phyloP scores from a whole-genome alignment of 2,113 vertebrate species.

The Pitta sordida region DNA sequence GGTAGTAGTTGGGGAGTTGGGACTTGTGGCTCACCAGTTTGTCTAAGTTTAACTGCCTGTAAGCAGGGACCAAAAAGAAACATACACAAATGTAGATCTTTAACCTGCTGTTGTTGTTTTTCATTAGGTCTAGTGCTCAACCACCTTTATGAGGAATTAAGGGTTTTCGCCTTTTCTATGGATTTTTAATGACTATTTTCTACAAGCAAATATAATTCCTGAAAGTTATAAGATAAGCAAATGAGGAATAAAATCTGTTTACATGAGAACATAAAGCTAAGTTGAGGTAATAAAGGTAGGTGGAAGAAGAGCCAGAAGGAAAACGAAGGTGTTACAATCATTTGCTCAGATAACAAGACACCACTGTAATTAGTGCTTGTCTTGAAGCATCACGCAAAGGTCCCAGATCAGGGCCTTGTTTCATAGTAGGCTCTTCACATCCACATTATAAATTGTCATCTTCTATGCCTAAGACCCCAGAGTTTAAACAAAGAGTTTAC shows the following conservation, averaged over 20 bases:
- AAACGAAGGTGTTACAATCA: conserved; percentile 6
- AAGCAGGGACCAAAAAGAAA: background rate
- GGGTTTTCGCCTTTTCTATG: background rate
- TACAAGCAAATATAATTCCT: background rate
- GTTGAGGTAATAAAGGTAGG: background rate
- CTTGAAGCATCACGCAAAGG: conserved; percentile 7
- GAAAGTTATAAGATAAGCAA: background rate
- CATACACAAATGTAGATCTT: background rate
- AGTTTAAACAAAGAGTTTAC: background rate
- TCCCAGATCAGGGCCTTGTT: background rate
- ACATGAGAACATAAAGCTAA: background rate
- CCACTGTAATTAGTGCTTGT: conserved; percentile 29
- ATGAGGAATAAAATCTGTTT: background rate
- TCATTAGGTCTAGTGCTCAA: background rate
- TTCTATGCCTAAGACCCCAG: background rate
- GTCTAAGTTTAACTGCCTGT: background rate
- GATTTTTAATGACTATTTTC: background rate
- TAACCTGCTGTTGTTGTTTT: background rate
- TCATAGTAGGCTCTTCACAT: background rate
- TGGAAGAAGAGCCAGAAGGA: conserved; percentile 27
- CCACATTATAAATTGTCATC: background rate
- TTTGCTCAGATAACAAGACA: conserved; percentile 43
- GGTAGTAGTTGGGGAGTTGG: background rate
- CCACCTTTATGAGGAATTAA: background rate
- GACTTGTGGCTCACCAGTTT: background rate